phyloP scores from a whole-genome alignment of 2,113 vertebrate genomes.

The Pseudorectes ferrugineus region DNA sequence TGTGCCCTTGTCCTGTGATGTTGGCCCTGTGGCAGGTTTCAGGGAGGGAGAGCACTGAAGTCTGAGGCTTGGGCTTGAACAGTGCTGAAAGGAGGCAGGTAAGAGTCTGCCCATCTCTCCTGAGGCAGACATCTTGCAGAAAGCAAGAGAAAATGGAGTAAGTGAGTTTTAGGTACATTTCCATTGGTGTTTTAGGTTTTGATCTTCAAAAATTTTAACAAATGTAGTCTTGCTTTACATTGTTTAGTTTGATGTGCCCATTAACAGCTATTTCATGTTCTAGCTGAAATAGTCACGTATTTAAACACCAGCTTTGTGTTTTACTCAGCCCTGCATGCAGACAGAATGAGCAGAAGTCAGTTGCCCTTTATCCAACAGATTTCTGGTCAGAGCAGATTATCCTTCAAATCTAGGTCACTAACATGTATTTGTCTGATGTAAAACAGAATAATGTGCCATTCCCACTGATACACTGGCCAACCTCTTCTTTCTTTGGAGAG shows the following conservation, averaged over 20 bases:
- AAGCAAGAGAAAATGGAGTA: not conserved
- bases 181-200: not conserved
- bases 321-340: not conserved
- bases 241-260: not conserved
- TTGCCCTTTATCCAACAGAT: not conserved
- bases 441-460: not conserved
- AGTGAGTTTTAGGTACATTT: not conserved
- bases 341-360: not conserved
- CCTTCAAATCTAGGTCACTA: conserved; percentile 9
- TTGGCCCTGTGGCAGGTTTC: not conserved
- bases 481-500: not conserved
- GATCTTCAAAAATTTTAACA: not conserved
- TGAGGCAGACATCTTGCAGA: not conserved
- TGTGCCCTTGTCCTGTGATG: too few relatives aligned
- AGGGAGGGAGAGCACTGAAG: not conserved
- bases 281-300: not conserved
- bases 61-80: not conserved
- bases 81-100: not conserved
- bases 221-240: not conserved
- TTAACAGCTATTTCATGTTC: not conserved
- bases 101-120: not conserved
- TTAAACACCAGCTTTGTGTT: not conserved
- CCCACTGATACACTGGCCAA: not conserved
- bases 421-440: not conserved
- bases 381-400: conserved; percentile 22